Percentiles rank a stretch among this genome's conserved stretches.
Conservation (phyloP, 2,113 vertebrate genomes). For the Hydrochoerus hydrochaeris region DNA sequence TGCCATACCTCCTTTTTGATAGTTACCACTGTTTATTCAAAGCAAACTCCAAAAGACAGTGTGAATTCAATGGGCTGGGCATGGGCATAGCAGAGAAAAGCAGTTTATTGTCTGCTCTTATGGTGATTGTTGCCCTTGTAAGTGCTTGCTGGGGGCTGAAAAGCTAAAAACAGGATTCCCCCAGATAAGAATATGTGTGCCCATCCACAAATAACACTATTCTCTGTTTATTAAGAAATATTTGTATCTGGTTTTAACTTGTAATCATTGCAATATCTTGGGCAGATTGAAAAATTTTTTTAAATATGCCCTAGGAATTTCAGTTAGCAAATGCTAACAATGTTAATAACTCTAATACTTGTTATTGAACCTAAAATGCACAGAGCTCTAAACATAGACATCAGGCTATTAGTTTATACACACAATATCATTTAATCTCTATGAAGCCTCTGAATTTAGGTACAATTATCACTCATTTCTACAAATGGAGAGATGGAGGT, state of each 20-base stretch:
- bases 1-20: neutral
- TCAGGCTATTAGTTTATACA: neutral
- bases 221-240: neutral
- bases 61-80: neutral
- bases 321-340: neutral
- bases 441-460: neutral
- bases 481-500: neutral
- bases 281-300: neutral
- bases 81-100: neutral
- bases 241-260: neutral
- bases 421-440: neutral
- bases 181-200: neutral
- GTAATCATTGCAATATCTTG: neutral
- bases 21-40: neutral
- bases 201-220: neutral
- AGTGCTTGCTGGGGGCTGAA: neutral
- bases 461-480: too few relatives aligned
- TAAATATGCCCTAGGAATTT: neutral
- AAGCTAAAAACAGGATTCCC: neutral
- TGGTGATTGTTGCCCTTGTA: too few relatives aligned
- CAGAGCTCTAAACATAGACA: neutral
- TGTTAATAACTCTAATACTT: neutral
- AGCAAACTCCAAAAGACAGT: neutral
- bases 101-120: neutral
- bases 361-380: neutral